Percentiles rank a stretch among this genome's conserved stretches.
These are phyloP conservation scores for Didymodactylos carnosus DNA, from an alignment of 2,888 invertebrate species.

Conservation along the genomic window DNA sequence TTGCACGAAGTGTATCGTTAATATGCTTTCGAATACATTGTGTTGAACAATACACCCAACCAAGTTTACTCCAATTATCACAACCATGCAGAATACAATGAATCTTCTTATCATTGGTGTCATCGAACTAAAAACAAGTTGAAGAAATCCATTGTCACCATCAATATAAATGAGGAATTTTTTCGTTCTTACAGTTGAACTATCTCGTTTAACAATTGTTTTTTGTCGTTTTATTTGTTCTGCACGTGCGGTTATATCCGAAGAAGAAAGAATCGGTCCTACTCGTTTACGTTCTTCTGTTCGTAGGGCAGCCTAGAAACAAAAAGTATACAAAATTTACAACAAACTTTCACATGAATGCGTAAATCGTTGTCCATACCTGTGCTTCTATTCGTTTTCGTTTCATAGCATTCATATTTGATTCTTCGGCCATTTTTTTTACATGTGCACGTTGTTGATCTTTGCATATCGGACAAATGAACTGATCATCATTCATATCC, in stretches of 20 bases:
- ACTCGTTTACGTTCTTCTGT: too few relatives aligned
- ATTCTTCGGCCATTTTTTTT: not conserved
- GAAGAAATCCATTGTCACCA: too few relatives aligned
- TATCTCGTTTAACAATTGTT: not conserved
- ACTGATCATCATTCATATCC: not conserved
- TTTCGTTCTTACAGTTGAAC: not conserved
- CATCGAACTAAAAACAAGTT: too few relatives aligned
- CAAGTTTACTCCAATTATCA: not conserved
- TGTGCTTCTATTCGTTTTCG: too few relatives aligned
- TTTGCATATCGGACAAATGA: not conserved
- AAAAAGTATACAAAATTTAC: too few relatives aligned
- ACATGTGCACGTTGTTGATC: not conserved
- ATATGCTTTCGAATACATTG: not conserved
- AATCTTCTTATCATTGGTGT: too few relatives aligned
- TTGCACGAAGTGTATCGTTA: not conserved
- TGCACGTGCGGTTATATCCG: too few relatives aligned
- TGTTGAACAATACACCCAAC: not conserved
- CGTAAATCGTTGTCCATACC: too few relatives aligned
- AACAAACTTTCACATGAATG: too few relatives aligned
- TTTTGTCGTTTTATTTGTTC: not conserved
- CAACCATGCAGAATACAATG: not conserved
- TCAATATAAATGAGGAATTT: not conserved
- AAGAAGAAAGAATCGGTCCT: too few relatives aligned
- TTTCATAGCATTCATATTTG: not conserved
- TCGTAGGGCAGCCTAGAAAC: too few relatives aligned